A percentile compares a stretch with the other conserved stretches of the same genome.
Evolutionary conservation across 2,797 vertebrate genomes (phyloP).

Genomic region (Parauchenoglanis punctatus): DNA sequence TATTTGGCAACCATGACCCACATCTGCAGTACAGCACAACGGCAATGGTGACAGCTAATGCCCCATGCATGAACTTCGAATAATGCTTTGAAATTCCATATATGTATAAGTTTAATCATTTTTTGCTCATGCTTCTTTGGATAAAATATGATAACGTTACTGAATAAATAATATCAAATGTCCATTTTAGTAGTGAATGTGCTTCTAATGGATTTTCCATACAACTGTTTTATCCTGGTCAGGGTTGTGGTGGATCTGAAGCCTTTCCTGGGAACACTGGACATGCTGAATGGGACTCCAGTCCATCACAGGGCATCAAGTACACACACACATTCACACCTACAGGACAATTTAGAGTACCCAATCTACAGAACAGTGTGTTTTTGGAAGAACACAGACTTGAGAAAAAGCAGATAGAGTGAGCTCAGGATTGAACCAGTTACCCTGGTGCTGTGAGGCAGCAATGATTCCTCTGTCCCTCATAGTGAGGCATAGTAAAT

Average conservation of each 20-base stretch:
- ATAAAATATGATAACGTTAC: not conserved
- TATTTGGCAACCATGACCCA: conserved; percentile 44
- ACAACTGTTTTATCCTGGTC: not conserved
- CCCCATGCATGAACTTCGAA: conserved; percentile 21
- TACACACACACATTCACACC: not conserved
- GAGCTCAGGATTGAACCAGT: not conserved
- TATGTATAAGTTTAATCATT: not conserved
- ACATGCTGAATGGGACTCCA: not conserved
- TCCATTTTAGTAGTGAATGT: not conserved
- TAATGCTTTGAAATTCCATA: conserved; percentile 26
- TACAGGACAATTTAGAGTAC: not conserved
- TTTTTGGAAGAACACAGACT: not conserved
- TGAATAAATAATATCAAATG: not conserved
- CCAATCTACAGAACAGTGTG: not conserved
- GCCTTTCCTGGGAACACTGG: not conserved
- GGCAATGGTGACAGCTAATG: conserved; percentile 28
- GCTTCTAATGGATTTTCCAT: not conserved
- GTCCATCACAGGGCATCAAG: not conserved
- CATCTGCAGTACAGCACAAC: conserved; percentile 48
- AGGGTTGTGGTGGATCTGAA: not conserved
- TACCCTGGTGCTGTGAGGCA: not conserved
- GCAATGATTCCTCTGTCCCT: not conserved
- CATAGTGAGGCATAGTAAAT: not conserved
- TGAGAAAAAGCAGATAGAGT: not conserved
- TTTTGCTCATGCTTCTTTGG: not conserved